Conservation (phyloP, 2,113 vertebrate species). For the Otolemur garnettii region DNA sequence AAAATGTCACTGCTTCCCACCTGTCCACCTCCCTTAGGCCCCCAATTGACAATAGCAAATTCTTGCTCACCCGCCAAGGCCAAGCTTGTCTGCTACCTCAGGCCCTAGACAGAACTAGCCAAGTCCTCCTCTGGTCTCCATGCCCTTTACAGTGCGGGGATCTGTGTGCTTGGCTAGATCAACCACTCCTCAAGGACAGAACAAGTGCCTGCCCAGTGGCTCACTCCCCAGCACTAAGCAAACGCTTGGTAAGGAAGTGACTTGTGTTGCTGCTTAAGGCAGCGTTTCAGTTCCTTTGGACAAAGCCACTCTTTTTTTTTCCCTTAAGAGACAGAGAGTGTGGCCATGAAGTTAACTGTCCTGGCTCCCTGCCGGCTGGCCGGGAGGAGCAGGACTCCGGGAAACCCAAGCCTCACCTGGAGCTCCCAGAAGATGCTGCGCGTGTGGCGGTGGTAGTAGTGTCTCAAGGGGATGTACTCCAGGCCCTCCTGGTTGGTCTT, state of each 20-base stretch:
- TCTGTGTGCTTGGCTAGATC: background rate
- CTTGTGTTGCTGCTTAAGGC: background rate
- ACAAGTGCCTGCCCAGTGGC: background rate
- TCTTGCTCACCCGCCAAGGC: background rate
- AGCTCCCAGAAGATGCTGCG: conserved; percentile 99
- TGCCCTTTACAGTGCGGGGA: background rate
- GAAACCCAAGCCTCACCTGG: conserved; percentile 89
- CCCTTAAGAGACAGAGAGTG: background rate
- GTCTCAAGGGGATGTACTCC: conserved; percentile 96
- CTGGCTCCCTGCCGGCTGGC: background rate
- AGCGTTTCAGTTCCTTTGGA: background rate
- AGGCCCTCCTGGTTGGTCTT: conserved; percentile 87
- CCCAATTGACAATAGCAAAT: background rate
- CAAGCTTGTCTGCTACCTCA: background rate
- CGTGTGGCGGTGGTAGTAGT: conserved; percentile 98
- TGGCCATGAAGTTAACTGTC: rapidly evolving
- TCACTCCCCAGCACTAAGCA: too few relatives aligned
- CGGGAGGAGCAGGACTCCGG: rapidly evolving
- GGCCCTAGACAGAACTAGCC: background rate
- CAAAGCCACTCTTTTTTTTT: background rate
- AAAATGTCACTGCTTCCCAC: background rate
- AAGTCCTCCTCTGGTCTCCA: background rate
- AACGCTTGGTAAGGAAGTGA: rapidly evolving
- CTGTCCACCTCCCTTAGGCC: too few relatives aligned
- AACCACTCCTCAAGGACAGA: background rate